phyloP scores from a whole-genome alignment of 2,888 invertebrate species.

The Leptinotarsa tumamoca region DNA sequence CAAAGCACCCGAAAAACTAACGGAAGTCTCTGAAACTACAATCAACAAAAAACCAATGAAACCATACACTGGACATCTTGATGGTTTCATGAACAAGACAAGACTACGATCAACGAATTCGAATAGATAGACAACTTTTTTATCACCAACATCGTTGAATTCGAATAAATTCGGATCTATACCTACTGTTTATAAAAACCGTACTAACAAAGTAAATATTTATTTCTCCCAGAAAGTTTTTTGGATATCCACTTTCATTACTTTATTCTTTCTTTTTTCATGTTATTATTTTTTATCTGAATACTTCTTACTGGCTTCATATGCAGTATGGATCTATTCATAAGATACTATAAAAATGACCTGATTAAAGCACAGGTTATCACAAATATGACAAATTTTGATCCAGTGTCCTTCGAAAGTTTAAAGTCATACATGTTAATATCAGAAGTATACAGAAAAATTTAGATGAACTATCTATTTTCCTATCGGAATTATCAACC shows the following conservation, averaged over 20 bases:
- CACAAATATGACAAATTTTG: slow-evolving; percentile 4
- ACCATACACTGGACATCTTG: slow-evolving; percentile 6
- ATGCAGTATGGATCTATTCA: slow-evolving; percentile 8
- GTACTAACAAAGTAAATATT: slow-evolving; percentile 20
- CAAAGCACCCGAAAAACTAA: background rate
- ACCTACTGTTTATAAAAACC: slow-evolving; percentile 3
- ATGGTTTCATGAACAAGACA: slow-evolving; percentile 10
- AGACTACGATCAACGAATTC: slow-evolving; percentile 14
- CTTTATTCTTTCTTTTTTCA: background rate
- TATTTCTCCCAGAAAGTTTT: background rate
- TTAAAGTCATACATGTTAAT: slow-evolving; percentile 15
- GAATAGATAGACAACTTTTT: slow-evolving; percentile 19
- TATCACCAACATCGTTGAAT: slow-evolving; percentile 5
- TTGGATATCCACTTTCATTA: slow-evolving; percentile 12
- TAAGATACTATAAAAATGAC: slow-evolving; percentile 4
- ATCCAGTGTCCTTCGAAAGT: slow-evolving; percentile 15
- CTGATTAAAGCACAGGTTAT: slow-evolving; percentile 7
- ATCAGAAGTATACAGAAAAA: slow-evolving; percentile 20
- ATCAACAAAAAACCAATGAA: background rate
- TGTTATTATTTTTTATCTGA: background rate
- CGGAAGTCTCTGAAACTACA: background rate
- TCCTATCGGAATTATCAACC: slow-evolving; percentile 4
- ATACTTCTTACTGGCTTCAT: background rate
- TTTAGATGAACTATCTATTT: slow-evolving; percentile 8
- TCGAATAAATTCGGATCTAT: slow-evolving; percentile 1